Evolutionary conservation across 2,113 vertebrate genomes (phyloP).

Genomic region (Nasalis larvatus): DNA sequence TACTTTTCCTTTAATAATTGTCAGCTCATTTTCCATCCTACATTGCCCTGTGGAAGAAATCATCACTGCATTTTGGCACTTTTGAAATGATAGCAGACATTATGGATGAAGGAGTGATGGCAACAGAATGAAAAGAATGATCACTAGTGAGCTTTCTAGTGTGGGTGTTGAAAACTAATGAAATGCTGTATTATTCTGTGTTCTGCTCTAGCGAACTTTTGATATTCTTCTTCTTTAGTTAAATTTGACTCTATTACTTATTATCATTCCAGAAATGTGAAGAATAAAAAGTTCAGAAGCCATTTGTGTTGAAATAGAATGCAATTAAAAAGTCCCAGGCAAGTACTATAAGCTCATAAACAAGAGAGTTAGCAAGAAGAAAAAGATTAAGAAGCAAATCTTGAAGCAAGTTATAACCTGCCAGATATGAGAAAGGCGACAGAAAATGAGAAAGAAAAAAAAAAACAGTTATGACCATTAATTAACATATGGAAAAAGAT

Average conservation of each 20-base stretch:
- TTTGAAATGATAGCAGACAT: slow-evolving; percentile 50
- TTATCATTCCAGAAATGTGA: slow-evolving; percentile 56
- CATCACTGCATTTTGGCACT: slow-evolving; percentile 36
- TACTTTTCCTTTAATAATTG: slow-evolving; percentile 29
- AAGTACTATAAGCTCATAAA: slow-evolving; percentile 44
- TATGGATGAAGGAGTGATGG: background rate
- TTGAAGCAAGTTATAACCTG: slow-evolving; percentile 33
- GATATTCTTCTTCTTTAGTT: slow-evolving; percentile 57
- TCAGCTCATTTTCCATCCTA: slow-evolving; percentile 32
- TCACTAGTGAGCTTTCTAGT: slow-evolving; percentile 39
- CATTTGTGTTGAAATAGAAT: slow-evolving; percentile 65
- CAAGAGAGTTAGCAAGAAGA: slow-evolving; percentile 32
- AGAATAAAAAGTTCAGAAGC: slow-evolving; percentile 66
- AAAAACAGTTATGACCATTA: background rate
- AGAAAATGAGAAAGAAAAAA: background rate
- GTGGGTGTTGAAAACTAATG: slow-evolving; percentile 61
- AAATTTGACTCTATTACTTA: slow-evolving; percentile 59
- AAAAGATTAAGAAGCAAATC: slow-evolving; percentile 8
- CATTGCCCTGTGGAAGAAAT: slow-evolving; percentile 39
- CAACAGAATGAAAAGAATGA: background rate
- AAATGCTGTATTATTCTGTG: slow-evolving; percentile 55
- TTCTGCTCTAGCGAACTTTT: slow-evolving; percentile 57
- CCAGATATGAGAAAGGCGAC: background rate
- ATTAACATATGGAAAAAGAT: slow-evolving; percentile 37
- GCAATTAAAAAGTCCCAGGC: slow-evolving; percentile 68